Conservation (phyloP, 2,113 vertebrate genomes). For the Oenanthe melanoleuca region DNA sequence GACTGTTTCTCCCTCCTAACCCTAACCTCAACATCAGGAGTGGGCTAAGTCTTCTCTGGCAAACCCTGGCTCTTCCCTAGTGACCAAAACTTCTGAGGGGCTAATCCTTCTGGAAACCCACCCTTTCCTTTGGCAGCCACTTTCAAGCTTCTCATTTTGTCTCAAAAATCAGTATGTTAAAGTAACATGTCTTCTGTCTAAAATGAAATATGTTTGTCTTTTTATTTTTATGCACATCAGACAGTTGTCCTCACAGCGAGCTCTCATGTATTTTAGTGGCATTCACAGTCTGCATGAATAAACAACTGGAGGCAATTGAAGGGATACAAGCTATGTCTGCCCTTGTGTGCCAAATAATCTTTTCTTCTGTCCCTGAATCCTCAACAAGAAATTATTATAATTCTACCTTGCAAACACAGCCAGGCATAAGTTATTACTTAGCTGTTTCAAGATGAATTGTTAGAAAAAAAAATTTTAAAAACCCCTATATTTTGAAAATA, state of each 20-base stretch:
- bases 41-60: neutral
- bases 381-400: neutral
- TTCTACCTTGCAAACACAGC: slow-evolving; percentile 14
- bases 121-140: neutral
- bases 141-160: neutral
- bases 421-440: slow-evolving; percentile 12
- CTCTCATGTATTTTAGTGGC: neutral
- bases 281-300: slow-evolving; percentile 31
- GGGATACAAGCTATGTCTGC: neutral
- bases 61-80: neutral
- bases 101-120: neutral
- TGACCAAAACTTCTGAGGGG: neutral
- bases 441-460: neutral
- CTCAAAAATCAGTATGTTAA: neutral
- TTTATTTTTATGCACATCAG: neutral
- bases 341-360: slow-evolving; percentile 14
- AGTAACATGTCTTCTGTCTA: neutral
- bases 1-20: neutral
- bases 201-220: neutral
- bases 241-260: neutral
- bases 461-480: neutral
- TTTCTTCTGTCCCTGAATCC: neutral
- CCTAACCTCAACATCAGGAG: neutral
- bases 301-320: slow-evolving; percentile 24
- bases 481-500: neutral